Evolutionary conservation across 92 coral and sea anemone species (phyloP), one percentile per base, ranked within the genome.

Genomic region (Zoanthus sociatus): DNA sequence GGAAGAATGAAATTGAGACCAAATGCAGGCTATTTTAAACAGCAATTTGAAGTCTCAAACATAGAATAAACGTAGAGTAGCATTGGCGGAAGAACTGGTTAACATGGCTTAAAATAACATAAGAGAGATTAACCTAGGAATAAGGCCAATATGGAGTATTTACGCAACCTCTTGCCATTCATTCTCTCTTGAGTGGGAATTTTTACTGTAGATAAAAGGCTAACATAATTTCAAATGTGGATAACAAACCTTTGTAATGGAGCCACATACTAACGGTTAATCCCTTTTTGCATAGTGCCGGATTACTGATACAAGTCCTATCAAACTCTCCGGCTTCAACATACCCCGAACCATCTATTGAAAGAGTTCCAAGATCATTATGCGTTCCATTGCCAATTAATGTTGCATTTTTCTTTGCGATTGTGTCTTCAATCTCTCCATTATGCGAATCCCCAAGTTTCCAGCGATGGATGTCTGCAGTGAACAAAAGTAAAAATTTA

Each of bases 181-280:
- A 13, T 2, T 20, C 5, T 58, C n/a, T 10, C 64, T 58, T 18
- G 17, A 58, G 15, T 6, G n/a, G n/a, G 9, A 18, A 9, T 18
- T 17, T 63, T 17, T 1, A 11, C 55, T 11, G 10, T 9, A 7
- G 12, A 7, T 7, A 50, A 50, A 7, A 50, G 7, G 12, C 46
- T 37, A 72, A 11, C 18, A 32, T 72, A 15, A 9, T 20, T 17
- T 1, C 26, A 17, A 11, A 17, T 21, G 10, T 3, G 46, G 17
- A n/a, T 20, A 8, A 42, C 73, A 61, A 44, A 79, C 84, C 84
- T 44, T 79, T 79, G 20, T 61, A 47, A 1, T 54, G 84, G 64
- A 79, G 84, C 84, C 84, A 79, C 73, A 64, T 44, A 64, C 84
- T 66, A 10, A 79, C 31, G 50, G 84, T 44, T 48, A 79, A 60